A percentile compares a stretch with the other conserved stretches of the same genome.
phyloP scores from a whole-genome alignment of 2,888 invertebrate species.

The Caenorhabditis sp. region DNA sequence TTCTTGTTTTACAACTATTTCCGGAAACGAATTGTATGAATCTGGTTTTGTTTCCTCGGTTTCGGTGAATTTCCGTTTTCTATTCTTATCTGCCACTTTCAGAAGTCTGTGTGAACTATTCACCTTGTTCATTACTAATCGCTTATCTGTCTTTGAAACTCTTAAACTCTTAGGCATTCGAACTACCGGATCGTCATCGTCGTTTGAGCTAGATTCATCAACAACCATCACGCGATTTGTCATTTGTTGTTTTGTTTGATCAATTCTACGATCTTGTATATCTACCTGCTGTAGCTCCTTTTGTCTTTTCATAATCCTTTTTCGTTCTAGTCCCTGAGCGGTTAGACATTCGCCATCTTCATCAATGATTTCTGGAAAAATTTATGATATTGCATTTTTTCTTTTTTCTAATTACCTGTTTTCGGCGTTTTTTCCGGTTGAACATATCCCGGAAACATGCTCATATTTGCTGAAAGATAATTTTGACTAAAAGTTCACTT shows the following conservation, averaged over 20 bases:
- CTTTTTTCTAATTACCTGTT: no score
- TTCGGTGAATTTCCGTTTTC: not conserved
- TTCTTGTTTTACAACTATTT: no score
- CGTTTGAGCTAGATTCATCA: not conserved
- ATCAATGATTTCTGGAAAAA: not conserved
- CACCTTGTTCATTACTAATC: no score
- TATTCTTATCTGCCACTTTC: not conserved
- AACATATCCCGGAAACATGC: not conserved
- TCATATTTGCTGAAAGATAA: not conserved
- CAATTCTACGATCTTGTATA: not conserved
- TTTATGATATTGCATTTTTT: not conserved
- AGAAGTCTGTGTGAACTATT: no score
- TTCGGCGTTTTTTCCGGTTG: not conserved
- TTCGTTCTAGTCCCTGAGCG: not conserved
- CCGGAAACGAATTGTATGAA: conserved; percentile 5
- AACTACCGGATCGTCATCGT: conserved; percentile 1
- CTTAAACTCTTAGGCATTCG: no score
- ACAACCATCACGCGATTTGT: not conserved
- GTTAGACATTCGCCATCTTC: not conserved
- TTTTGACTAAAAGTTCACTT: no score
- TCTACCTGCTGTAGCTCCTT: not conserved
- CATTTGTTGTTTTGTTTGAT: not conserved
- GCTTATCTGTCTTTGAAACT: no score
- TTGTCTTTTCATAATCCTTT: not conserved
- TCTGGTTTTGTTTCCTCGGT: not conserved